phyloP scores from a whole-genome alignment of 2,888 invertebrate genomes.

The Dermolepida albohirtum region DNA sequence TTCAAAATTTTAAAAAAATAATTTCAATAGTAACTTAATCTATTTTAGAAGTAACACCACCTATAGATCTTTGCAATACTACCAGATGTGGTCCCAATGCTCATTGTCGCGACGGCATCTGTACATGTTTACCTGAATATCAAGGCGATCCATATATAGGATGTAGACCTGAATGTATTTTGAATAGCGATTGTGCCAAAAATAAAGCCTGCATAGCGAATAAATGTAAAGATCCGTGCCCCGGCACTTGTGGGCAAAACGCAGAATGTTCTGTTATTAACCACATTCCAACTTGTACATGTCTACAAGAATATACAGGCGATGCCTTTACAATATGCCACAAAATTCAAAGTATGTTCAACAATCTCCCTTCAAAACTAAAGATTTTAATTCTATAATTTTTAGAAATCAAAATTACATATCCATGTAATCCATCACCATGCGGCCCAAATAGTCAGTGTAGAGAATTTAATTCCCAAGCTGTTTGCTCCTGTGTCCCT shows the following conservation, averaged over 20 bases:
- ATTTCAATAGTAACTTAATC: background rate
- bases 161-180: slow-evolving; percentile 72
- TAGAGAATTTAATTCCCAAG: slow-evolving; percentile 74
- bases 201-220: slow-evolving; percentile 72
- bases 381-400: slow-evolving; percentile 42
- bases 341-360: slow-evolving; percentile 69
- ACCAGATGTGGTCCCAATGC: slow-evolving; percentile 81
- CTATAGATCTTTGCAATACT: slow-evolving; percentile 71
- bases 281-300: slow-evolving; percentile 72
- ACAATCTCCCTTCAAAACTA: background rate
- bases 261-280: slow-evolving; percentile 71
- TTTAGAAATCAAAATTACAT: slow-evolving; percentile 66
- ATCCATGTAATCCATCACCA: slow-evolving; percentile 78
- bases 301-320: slow-evolving; percentile 75
- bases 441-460: slow-evolving; percentile 81
- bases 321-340: slow-evolving; percentile 78
- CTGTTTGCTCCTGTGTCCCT: slow-evolving; percentile 75
- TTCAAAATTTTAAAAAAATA: background rate
- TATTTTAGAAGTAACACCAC: slow-evolving; percentile 52
- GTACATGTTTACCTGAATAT: slow-evolving; percentile 66
- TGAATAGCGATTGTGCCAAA: slow-evolving; percentile 71
- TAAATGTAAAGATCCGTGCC: slow-evolving; percentile 73
- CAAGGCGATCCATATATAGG: slow-evolving; percentile 68
- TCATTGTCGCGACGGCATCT: slow-evolving; percentile 65
- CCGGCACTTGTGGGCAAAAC: slow-evolving; percentile 73